Conservation (phyloP, 2,888 invertebrate species). For the Automeris io region DNA sequence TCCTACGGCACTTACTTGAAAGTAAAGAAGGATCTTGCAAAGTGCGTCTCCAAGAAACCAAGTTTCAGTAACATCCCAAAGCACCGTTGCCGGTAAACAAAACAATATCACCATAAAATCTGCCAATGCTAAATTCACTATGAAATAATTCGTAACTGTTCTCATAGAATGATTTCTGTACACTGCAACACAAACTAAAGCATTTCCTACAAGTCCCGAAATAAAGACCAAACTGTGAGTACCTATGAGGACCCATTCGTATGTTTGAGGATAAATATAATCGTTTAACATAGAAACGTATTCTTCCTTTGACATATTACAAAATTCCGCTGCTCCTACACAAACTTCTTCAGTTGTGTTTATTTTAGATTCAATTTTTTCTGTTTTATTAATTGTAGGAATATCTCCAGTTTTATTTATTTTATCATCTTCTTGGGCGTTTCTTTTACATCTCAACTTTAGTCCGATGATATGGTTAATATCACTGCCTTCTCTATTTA, state of each 20-base stretch:
- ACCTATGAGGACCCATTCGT: constrained; percentile 87
- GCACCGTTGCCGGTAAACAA: constrained; percentile 91
- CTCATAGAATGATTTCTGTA: constrained; percentile 91
- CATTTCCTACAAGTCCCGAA: constrained; percentile 90
- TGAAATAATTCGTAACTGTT: constrained; percentile 95
- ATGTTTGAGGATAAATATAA: constrained; percentile 82
- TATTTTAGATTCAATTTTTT: constrained; percentile 7
- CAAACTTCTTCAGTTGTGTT: constrained; percentile 37
- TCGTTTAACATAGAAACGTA: constrained; percentile 78
- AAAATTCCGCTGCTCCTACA: constrained; percentile 56
- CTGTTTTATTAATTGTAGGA: constrained; percentile 1
- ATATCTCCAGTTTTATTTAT: background rate
- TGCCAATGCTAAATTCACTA: constrained; percentile 91
- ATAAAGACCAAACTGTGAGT: constrained; percentile 86
- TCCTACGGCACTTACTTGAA: constrained; percentile 92
- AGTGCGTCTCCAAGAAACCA: constrained; percentile 91
- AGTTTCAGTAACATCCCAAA: constrained; percentile 95
- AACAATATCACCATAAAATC: constrained; percentile 93
- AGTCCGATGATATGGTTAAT: background rate
- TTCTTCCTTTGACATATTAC: constrained; percentile 73
- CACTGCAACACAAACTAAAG: constrained; percentile 91
- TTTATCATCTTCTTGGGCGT: constrained; percentile 1
- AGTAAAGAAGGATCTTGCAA: constrained; percentile 91
- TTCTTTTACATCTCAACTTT: constrained; percentile 4
- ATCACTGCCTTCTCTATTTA: background rate